Evolutionary conservation across 1,140 invertebrate genomes (phyloP).

Genomic region (Drosophila bipectinata): DNA sequence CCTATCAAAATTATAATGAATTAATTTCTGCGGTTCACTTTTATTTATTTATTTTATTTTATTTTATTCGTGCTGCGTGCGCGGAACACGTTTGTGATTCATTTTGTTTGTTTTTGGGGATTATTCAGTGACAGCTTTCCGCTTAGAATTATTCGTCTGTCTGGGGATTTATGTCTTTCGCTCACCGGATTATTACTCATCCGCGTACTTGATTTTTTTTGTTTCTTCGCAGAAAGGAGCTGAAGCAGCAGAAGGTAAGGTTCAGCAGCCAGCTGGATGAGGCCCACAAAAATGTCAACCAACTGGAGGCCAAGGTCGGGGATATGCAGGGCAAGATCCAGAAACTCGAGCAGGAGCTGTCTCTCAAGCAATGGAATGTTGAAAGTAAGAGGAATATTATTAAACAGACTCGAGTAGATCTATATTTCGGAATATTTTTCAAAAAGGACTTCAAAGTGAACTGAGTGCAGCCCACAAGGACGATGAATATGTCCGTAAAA

Average conservation of each 20-base stretch:
- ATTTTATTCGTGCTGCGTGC: constrained; percentile 50
- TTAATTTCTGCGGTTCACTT: constrained; percentile 17
- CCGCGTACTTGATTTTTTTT: background rate
- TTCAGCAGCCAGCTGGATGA: constrained; percentile 85
- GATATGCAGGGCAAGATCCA: constrained; percentile 85
- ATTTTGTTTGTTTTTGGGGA: constrained; percentile 60
- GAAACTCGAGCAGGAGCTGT: constrained; percentile 85
- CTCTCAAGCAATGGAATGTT: constrained; percentile 85
- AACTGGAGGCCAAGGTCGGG: constrained; percentile 85
- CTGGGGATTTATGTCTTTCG: constrained; percentile 31
- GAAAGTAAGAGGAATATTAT: constrained; percentile 84
- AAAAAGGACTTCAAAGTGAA: constrained; percentile 85
- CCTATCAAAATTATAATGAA: constrained; percentile 33
- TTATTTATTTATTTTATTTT: constrained; percentile 34
- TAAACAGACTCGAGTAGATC: background rate
- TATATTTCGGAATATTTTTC: background rate
- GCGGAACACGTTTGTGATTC: constrained; percentile 62
- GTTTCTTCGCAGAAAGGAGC: constrained; percentile 83
- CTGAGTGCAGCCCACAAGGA: constrained; percentile 86
- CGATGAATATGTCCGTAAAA: constrained; percentile 85
- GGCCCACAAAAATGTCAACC: constrained; percentile 84
- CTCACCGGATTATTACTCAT: constrained; percentile 22
- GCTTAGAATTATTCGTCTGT: constrained; percentile 37
- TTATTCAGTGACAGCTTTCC: constrained; percentile 54
- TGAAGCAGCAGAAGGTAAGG: constrained; percentile 85